Base-by-base conservation (phyloP, 2,113 vertebrate species). In the Sinocyclocheilus rhinocerous region DNA sequence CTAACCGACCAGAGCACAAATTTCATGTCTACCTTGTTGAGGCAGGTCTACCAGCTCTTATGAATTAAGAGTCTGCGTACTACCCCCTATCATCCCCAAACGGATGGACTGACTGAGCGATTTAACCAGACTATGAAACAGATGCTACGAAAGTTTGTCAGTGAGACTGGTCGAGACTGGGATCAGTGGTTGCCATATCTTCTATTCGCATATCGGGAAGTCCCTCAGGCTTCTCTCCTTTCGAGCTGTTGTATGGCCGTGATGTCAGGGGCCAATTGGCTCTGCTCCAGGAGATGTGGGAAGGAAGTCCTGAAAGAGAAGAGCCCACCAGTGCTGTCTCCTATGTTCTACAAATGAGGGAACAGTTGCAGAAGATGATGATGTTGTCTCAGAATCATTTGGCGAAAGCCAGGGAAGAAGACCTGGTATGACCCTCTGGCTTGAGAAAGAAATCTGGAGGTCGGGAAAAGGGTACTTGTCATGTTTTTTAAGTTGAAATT, bases 301-400 rank as follows among this genome's bases (percentile, higher is more conserved):
- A 24, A 75, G 72, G 39, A 16, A 75, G 39, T 45, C 36, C 36
- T 73, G 72, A n/a, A 75, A 45, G 11, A 3, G 10, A 33, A 75
- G 39, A 18, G 22, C 39, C 72, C 39, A 75, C 72, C 39, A 24
- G 11, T 6, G 72, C 24, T 45, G 39, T 48, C 4, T 45, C 22
- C 39, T 45, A 75, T 48, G 72, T 75, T n/a, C 6, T 48, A 6
- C 72, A 48, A n/a, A 75, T 75, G 72, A 75, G 39, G 39, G 72
- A 75, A 45, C 39, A 2, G 10, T 11, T 72, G 22, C 10, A 75
- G 72, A n/a, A 7, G 0, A 75, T 75, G 72, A 75, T 4, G 5
- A 6, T 1, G n/a, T 75, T 75, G 22, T 39, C 72, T n/a, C 39
- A 45, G 22, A 13, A 75, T n/a, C 72, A 75, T n/a, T 73, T 73